Base-by-base conservation (phyloP, 2,797 vertebrate genomes). In the Poliocrania exsul region DNA sequence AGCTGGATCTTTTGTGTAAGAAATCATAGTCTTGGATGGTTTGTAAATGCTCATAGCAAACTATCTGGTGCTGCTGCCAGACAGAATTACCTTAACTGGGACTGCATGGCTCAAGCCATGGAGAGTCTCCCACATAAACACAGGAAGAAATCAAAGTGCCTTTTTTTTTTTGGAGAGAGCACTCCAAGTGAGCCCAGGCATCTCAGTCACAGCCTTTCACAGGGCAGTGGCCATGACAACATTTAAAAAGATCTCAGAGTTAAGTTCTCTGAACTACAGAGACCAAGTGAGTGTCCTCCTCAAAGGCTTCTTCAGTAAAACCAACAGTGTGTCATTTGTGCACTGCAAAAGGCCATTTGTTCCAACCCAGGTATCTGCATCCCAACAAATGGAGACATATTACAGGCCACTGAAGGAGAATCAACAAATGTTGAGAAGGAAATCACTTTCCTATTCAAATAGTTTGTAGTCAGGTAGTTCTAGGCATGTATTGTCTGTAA, bases 81-180 rank as follows among this genome's bases (percentile, higher is more conserved):
- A 81, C 49, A 88, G 86, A 95, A 94, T 95, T 97, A 95, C 92
- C 94, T 88, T 97, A 84, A 86, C 86, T 6, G 31, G 51, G 83
- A 66, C 72, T 70, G 84, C 38, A 81, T 88, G 58, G 73, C 60
- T 90, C 77, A 93, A 13, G 67, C 66, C 4, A 0, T 86, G 94
- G 92, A 96, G 91, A 91, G 66, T 42, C 66, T 96, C 87, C 91
- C 71, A 80, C 53, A 67, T 46, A 95, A 95, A 95, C 81, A 95
- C 23, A 86, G 56, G 62, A 73, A 88, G 1, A 26, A 93, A 93
- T 54, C 13, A 11, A 90, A 83, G 77, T 46, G 66, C 37, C 33
- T 86, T 62, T 88, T 50, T 47, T 47, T 56, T 74, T 71, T 29
- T 21, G 9, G n/a, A 90, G 13, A 40, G 12, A 57, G 19, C 0